Percentiles rank a stretch among this genome's conserved stretches.
These are phyloP conservation scores for Mallateleia sp. DNA, from an alignment of 2,888 invertebrate genomes.

Conservation along the genomic window DNA sequence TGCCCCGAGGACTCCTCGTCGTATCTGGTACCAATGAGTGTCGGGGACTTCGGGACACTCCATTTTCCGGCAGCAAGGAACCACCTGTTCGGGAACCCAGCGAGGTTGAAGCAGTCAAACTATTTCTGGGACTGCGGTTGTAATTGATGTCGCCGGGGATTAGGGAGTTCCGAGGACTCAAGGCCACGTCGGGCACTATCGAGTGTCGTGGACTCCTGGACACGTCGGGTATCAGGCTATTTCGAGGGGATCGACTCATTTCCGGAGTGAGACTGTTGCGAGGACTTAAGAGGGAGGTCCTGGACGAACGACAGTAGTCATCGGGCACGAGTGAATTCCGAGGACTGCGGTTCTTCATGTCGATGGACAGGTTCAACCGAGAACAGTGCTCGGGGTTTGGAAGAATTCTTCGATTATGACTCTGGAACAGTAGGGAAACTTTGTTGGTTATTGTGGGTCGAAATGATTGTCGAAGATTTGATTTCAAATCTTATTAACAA, in stretches of 20 bases:
- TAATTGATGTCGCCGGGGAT: constrained; percentile 91
- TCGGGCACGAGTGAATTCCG: constrained; percentile 92
- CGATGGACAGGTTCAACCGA: constrained; percentile 90
- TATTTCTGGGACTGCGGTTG: constrained; percentile 91
- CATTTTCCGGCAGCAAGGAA: constrained; percentile 86
- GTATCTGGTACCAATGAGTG: constrained; percentile 92
- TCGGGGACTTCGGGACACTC: constrained; percentile 91
- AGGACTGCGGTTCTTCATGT: constrained; percentile 89
- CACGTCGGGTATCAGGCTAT: constrained; percentile 91
- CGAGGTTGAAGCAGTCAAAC: constrained; percentile 85
- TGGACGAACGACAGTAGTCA: constrained; percentile 90
- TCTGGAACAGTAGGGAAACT: constrained; percentile 81
- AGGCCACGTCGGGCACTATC: constrained; percentile 90
- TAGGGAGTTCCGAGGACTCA: constrained; percentile 92
- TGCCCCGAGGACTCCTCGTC: constrained; percentile 91
- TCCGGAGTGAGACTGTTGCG: constrained; percentile 92
- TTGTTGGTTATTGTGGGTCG: too few relatives aligned
- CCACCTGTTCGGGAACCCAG: constrained; percentile 55
- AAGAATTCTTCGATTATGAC: constrained; percentile 90
- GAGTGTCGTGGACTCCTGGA: constrained; percentile 92
- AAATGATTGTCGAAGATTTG: too few relatives aligned
- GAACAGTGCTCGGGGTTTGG: constrained; percentile 91
- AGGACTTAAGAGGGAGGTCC: constrained; percentile 91
- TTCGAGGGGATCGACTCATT: constrained; percentile 90
- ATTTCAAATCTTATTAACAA: too few relatives aligned